Conservation (phyloP, 2,797 vertebrate genomes). For the Myoxocephalus aenaeus region DNA sequence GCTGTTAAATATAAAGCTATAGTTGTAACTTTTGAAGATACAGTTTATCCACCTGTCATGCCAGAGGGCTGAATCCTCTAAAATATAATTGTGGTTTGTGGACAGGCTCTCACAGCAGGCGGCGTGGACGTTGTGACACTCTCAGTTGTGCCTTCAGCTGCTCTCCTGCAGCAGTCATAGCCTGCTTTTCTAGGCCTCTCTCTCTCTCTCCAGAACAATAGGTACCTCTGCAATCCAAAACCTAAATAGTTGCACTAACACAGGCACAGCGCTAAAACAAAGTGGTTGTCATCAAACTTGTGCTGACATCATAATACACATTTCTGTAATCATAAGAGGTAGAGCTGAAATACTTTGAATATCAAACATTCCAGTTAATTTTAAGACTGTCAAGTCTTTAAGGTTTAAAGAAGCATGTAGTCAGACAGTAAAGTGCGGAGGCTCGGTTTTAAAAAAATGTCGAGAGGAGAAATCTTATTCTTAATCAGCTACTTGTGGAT, state of each 20-base stretch:
- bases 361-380: not conserved
- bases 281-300: not conserved
- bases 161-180: constrained; percentile 10
- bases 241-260: not conserved
- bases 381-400: not conserved
- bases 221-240: not conserved
- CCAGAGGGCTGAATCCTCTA: not conserved
- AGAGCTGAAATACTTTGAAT: not conserved
- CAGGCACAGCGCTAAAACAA: not conserved
- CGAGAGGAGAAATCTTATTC: not conserved
- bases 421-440: not conserved
- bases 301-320: not conserved
- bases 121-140: constrained; percentile 5
- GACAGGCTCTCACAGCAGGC: constrained; percentile 17
- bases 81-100: no score
- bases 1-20: not conserved
- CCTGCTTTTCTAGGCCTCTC: not conserved
- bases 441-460: not conserved
- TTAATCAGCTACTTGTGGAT: not conserved
- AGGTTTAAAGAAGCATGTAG: not conserved
- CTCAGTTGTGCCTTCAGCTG: constrained; percentile 37
- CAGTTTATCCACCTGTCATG: not conserved
- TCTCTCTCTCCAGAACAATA: not conserved
- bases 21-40: not conserved
- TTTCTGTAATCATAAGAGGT: not conserved